Evolutionary conservation across 2,113 vertebrate genomes (phyloP).

Genomic region (Salvelinus alpinus): DNA sequence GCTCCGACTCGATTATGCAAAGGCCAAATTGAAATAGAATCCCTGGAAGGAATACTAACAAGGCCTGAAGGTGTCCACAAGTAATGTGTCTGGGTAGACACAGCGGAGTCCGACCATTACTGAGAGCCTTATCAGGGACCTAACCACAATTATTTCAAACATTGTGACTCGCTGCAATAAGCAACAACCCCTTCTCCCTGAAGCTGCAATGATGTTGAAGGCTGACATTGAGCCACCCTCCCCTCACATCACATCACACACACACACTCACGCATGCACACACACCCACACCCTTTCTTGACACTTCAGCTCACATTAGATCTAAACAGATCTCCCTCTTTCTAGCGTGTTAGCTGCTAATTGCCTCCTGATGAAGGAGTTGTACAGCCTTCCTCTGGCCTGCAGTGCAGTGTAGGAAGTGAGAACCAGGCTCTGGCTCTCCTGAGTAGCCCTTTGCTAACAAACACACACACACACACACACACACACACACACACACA

Average conservation of each 20-base stretch:
- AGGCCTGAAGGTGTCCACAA: slow-evolving; percentile 25
- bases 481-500: neutral
- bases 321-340: slow-evolving; percentile 34
- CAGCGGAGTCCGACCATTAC: slow-evolving; percentile 33
- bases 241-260: neutral
- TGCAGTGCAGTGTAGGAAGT: slow-evolving; percentile 50
- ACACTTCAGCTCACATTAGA: slow-evolving; percentile 38
- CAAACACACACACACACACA: slow-evolving; percentile 22
- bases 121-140: neutral
- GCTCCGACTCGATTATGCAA: slow-evolving; percentile 41
- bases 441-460: slow-evolving; percentile 30
- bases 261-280: neutral
- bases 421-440: slow-evolving; percentile 48
- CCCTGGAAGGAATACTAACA: slow-evolving; percentile 18
- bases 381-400: slow-evolving; percentile 15
- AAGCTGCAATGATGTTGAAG: neutral
- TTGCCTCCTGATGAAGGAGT: slow-evolving; percentile 45
- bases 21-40: slow-evolving; percentile 48
- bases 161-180: too few species aligned
- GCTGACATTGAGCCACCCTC: neutral
- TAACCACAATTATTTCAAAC: neutral
- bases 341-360: slow-evolving; percentile 58
- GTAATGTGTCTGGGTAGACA: neutral
- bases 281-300: neutral
- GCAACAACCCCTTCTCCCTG: too few species aligned